phyloP scores from a whole-genome alignment of 2,113 vertebrate genomes.

The Loxodonta africana region DNA sequence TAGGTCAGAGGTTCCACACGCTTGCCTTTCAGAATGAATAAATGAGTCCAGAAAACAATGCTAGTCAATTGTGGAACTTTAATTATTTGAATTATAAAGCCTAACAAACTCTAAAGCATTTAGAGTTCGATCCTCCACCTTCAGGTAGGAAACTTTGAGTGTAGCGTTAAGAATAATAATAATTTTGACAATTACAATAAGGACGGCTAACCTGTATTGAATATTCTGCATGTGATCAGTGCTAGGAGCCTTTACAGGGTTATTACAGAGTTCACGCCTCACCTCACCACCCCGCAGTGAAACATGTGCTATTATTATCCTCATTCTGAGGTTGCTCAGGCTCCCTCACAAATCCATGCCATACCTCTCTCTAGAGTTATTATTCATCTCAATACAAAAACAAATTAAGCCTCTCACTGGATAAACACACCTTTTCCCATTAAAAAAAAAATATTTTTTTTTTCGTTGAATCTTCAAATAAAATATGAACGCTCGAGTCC shows the following conservation, averaged over 20 bases:
- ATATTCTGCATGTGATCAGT: background rate
- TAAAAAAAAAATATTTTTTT: too few species aligned
- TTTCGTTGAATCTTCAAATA: background rate
- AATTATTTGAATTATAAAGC: background rate
- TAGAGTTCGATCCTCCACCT: background rate
- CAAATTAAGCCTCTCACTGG: slow-evolving; percentile 32
- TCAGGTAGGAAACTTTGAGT: background rate
- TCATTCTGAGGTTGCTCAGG: background rate
- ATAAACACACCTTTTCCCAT: slow-evolving; percentile 32
- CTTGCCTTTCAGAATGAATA: background rate
- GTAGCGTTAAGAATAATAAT: background rate
- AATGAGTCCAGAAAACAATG: background rate
- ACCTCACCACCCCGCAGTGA: background rate
- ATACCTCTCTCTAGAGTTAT: background rate
- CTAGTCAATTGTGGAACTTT: background rate
- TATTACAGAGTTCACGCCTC: background rate
- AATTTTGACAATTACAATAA: background rate
- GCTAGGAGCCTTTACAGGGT: background rate
- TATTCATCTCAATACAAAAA: background rate
- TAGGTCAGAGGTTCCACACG: background rate
- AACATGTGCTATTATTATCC: background rate
- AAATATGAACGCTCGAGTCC: background rate
- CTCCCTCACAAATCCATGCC: background rate
- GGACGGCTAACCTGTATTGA: background rate
- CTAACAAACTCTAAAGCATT: background rate